A percentile compares a stretch with the other conserved stretches of the same genome.
Conservation (phyloP, 37 sponge, comb jelly and placozoan species). For the Cliona cf. orientalis region DNA sequence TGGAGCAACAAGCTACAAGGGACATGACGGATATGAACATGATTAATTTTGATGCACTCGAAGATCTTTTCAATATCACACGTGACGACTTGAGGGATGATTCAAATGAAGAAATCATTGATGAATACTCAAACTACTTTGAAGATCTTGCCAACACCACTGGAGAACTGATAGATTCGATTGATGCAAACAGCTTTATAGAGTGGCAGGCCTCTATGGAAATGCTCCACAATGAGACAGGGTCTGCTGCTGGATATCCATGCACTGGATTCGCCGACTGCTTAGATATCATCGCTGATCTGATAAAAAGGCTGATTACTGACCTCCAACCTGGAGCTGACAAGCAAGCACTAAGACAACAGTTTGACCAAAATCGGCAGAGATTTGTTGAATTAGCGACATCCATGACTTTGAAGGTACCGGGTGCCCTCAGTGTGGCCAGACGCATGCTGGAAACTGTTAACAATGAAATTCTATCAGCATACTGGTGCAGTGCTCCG, state of each 20-base stretch:
- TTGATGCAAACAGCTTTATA: neutral
- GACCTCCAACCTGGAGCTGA: neutral
- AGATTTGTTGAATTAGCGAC: constrained; percentile 4
- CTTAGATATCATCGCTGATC: neutral
- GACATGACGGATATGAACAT: neutral
- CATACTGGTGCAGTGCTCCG: constrained; percentile 32
- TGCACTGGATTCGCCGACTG: constrained; percentile 47
- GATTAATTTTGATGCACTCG: constrained; percentile 3
- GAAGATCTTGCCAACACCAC: neutral
- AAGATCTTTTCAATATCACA: constrained; percentile 15
- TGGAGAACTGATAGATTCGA: neutral
- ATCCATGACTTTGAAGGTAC: neutral
- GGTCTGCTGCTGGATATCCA: constrained; percentile 7
- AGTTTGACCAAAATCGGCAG: neutral
- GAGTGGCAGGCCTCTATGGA: constrained; percentile 49
- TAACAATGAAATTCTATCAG: neutral
- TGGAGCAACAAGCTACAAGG: neutral
- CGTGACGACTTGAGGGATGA: neutral
- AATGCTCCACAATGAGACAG: neutral
- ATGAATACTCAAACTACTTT: neutral
- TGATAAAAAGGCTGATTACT: constrained; percentile 1
- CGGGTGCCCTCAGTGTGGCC: neutral
- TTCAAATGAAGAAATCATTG: neutral
- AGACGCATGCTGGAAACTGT: neutral
- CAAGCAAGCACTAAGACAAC: neutral